Percentiles rank a stretch among this genome's conserved stretches.
phyloP scores from a whole-genome alignment of 2,888 invertebrate genomes.

The Euspilapteryx auroguttella region DNA sequence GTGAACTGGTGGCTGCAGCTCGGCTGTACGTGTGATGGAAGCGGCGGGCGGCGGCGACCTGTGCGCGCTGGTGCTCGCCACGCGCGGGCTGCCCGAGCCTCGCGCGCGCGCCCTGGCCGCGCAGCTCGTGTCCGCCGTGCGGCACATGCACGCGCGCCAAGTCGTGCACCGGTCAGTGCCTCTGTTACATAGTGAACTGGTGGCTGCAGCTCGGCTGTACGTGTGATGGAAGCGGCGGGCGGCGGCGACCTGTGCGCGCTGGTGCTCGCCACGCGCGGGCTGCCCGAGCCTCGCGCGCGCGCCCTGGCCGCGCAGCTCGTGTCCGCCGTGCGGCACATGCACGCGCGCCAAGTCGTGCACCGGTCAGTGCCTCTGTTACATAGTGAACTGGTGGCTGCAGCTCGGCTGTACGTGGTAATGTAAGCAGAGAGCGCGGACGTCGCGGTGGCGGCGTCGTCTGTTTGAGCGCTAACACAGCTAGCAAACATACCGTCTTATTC shows the following conservation, averaged over 20 bases:
- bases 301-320: constrained; percentile 66
- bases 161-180: constrained; percentile 68
- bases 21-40: constrained; percentile 74
- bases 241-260: constrained; percentile 72
- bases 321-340: constrained; percentile 70
- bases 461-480: too few species aligned
- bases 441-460: constrained; percentile 66
- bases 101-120: constrained; percentile 57
- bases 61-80: constrained; percentile 65
- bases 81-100: constrained; percentile 38
- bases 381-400: too few species aligned
- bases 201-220: constrained; percentile 71
- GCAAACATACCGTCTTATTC: too few species aligned
- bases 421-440: constrained; percentile 75
- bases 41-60: constrained; percentile 73
- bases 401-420: constrained; percentile 71
- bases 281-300: constrained; percentile 37
- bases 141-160: constrained; percentile 68
- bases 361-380: too few species aligned
- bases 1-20: too few species aligned
- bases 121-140: constrained; percentile 68
- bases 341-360: constrained; percentile 67
- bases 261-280: constrained; percentile 61
- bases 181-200: too few species aligned
- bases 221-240: constrained; percentile 71